These are phyloP conservation scores for Reinhardtius hippoglossoides DNA, from an alignment of 2,113 vertebrate species.

Conservation along the genomic window DNA sequence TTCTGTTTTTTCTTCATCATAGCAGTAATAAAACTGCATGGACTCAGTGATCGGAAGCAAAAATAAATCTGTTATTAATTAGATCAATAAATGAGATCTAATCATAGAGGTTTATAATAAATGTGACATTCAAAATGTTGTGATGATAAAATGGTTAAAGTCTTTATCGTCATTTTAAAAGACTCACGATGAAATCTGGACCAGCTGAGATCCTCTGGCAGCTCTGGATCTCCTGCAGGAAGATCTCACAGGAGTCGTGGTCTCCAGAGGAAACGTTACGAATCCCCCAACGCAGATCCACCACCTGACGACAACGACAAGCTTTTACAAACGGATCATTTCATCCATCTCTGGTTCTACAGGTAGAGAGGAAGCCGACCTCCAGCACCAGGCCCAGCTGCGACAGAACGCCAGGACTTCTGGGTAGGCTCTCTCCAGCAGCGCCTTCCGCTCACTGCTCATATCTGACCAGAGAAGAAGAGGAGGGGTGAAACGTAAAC, in stretches of 20 bases:
- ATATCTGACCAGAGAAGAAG: constrained; percentile 77
- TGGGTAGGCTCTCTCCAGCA: constrained; percentile 82
- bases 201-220: constrained; percentile 81
- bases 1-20: too few species aligned
- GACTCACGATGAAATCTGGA: constrained; percentile 84
- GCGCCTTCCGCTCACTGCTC: constrained; percentile 82
- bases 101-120: too few species aligned
- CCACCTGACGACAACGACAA: constrained; percentile 74
- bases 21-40: too few species aligned
- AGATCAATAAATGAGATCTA: too few species aligned
- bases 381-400: constrained; percentile 84
- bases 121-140: too few species aligned
- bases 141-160: too few species aligned
- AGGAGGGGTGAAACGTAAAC: too few species aligned
- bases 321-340: neutral
- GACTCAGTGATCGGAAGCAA: too few species aligned
- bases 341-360: neutral
- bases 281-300: constrained; percentile 87
- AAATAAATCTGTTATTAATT: too few species aligned
- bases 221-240: constrained; percentile 81
- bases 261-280: constrained; percentile 61
- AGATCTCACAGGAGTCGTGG: constrained; percentile 79
- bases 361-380: constrained; percentile 63
- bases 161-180: neutral
- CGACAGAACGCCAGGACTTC: constrained; percentile 85